Base-by-base conservation (phyloP, 2,888 invertebrate species). In the Synergus laeviventris region DNA sequence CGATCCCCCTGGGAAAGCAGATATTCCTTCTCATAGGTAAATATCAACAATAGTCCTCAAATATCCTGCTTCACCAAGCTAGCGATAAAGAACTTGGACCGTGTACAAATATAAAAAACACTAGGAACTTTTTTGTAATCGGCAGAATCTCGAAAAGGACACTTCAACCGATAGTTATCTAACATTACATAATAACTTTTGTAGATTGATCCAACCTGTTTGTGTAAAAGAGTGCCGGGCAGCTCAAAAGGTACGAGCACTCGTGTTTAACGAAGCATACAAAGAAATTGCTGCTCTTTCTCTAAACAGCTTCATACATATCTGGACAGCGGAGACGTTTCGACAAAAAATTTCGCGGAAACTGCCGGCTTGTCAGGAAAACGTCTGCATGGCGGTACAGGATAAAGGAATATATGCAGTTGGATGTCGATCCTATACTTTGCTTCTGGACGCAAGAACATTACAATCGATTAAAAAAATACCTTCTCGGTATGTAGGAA, bases 301-400 rank as follows among this genome's bases (percentile, higher is more conserved):
- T 0, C 92, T 98, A 12, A 98, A 98, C 91, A 97, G 97, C 0
- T 98, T 96, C 91, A 96, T 98, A 89, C 98, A 98, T 92, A 95
- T 98, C 84, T 98, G 98, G 94, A 96, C 95, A 92, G 96, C 97
- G 0, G 95, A 97, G 91, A 95, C 95, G 14, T 98, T 98, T 91
- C 94, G 94, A 79, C 97, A 98, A 90, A 97, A 96, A 88, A 93
- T 96, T 85, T 96, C 97, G 8, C 92, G 96, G 76, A 97, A 97
- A 91, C 92, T 98, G 87, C 97, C 97, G 1, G 96, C 97, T 78
- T 95, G 96, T 81, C 96, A 97, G 91, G 98, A 98, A 91, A 97
- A 98, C 89, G 98, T 98, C 49, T 98, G 98, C 88, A 93, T 98
- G 86, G 96, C 97, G 45, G 96, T 94, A 1, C 95, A 97, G 91